These are phyloP conservation scores for Chironomus riparius DNA, from an alignment of 2,888 invertebrate species.

Conservation along the genomic window DNA sequence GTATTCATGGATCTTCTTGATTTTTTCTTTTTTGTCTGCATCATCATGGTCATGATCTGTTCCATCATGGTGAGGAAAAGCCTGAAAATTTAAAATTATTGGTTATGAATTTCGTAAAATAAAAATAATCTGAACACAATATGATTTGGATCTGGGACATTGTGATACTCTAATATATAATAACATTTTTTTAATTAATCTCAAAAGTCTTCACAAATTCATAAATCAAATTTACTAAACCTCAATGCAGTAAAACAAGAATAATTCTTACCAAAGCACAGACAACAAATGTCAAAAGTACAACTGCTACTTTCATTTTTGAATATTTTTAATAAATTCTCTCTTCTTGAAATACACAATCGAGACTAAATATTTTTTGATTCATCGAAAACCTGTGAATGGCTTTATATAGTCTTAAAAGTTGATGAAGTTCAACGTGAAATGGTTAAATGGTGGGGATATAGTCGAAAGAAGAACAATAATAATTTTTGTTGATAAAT, in stretches of 20 bases:
- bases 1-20: slow-evolving; percentile 31
- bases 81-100: not conserved
- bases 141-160: too few relatives aligned
- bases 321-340: not conserved
- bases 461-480: not conserved
- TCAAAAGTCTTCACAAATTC: too few relatives aligned
- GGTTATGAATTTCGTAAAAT: too few relatives aligned
- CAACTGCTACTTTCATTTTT: not conserved
- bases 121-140: too few relatives aligned
- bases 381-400: not conserved
- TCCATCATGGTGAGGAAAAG: not conserved
- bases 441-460: not conserved
- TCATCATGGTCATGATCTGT: slow-evolving; percentile 28
- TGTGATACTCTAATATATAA: too few relatives aligned
- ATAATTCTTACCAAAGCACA: not conserved
- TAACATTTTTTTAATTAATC: too few relatives aligned
- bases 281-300: not conserved
- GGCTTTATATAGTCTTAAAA: not conserved
- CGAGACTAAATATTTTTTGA: not conserved
- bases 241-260: not conserved
- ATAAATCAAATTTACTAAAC: too few relatives aligned
- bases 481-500: too few relatives aligned
- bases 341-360: not conserved
- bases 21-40: slow-evolving; percentile 35
- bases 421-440: not conserved